Conservation (phyloP, 1,140 invertebrate species). For the Zaprionus inermis region DNA sequence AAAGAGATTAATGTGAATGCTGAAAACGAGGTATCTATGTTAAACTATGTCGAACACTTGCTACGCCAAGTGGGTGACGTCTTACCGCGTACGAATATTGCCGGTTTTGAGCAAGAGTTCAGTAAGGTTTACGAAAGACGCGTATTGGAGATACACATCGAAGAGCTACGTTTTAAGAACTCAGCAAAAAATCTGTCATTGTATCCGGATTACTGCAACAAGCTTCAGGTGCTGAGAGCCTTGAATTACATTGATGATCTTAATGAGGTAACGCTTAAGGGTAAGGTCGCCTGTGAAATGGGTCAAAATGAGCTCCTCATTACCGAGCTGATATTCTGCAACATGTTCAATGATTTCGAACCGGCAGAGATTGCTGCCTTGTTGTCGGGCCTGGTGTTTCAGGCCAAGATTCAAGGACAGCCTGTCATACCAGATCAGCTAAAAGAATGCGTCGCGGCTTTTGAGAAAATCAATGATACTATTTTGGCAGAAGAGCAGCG, state of each 20-base stretch:
- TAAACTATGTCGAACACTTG: constrained; percentile 81
- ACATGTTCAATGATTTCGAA: constrained; percentile 93
- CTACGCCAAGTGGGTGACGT: constrained; percentile 62
- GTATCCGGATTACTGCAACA: constrained; percentile 94
- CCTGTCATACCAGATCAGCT: constrained; percentile 85
- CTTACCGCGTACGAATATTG: constrained; percentile 84
- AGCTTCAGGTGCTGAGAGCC: constrained; percentile 92
- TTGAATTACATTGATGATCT: constrained; percentile 91
- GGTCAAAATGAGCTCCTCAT: constrained; percentile 96
- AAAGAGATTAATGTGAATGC: constrained; percentile 85
- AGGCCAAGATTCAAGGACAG: constrained; percentile 89
- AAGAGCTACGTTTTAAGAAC: constrained; percentile 89
- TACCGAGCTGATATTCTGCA: constrained; percentile 97
- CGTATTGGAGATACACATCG: constrained; percentile 89
- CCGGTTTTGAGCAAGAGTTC: constrained; percentile 90
- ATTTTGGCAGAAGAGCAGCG: constrained; percentile 72
- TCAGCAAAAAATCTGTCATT: constrained; percentile 94
- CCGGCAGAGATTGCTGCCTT: constrained; percentile 97
- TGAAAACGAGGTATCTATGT: constrained; percentile 65
- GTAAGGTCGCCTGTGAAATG: constrained; percentile 97
- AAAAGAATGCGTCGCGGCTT: constrained; percentile 76
- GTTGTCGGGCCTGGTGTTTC: constrained; percentile 96
- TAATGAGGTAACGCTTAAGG: constrained; percentile 92
- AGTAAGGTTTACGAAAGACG: constrained; percentile 89
- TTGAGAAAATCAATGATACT: constrained; percentile 75